Percentiles rank a stretch among this genome's conserved stretches.
phyloP scores from a whole-genome alignment of 2,113 vertebrate genomes.

The Panthera tigris region DNA sequence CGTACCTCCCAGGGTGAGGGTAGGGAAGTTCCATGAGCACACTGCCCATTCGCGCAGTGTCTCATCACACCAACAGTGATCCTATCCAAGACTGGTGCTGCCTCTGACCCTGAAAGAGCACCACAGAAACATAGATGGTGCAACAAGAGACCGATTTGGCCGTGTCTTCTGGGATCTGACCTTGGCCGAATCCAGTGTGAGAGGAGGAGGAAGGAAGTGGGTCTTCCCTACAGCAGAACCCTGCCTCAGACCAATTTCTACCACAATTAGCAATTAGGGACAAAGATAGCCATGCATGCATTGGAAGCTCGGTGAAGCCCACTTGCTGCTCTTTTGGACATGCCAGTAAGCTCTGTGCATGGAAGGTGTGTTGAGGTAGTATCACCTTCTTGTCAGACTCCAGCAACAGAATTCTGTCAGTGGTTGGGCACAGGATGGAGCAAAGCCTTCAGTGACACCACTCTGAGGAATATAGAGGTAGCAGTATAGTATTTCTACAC shows the following conservation, averaged over 20 bases:
- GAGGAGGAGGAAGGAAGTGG: not conserved
- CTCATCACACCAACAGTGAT: not conserved
- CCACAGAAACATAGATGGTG: not conserved
- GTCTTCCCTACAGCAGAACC: not conserved
- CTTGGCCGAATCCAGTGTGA: not conserved
- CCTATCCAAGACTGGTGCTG: not conserved
- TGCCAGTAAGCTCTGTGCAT: not conserved
- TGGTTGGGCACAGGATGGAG: not conserved
- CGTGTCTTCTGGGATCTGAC: rapidly evolving
- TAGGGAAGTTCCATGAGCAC: not conserved
- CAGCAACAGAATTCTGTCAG: not conserved
- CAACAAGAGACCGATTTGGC: not conserved
- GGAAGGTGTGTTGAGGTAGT: not conserved
- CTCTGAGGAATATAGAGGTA: not conserved
- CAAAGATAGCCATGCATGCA: not conserved
- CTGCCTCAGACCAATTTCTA: not conserved
- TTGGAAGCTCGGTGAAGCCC: not conserved
- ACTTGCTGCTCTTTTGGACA: not conserved
- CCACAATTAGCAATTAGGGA: not conserved
- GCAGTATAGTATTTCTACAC: not conserved
- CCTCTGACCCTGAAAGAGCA: not conserved
- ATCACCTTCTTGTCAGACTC: not conserved
- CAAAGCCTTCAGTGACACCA: not conserved
- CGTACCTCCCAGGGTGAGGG: rapidly evolving
- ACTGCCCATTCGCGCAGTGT: rapidly evolving